These are phyloP conservation scores for Scophthalmus maximus DNA, from an alignment of 2,113 vertebrate species.

Conservation along the genomic window DNA sequence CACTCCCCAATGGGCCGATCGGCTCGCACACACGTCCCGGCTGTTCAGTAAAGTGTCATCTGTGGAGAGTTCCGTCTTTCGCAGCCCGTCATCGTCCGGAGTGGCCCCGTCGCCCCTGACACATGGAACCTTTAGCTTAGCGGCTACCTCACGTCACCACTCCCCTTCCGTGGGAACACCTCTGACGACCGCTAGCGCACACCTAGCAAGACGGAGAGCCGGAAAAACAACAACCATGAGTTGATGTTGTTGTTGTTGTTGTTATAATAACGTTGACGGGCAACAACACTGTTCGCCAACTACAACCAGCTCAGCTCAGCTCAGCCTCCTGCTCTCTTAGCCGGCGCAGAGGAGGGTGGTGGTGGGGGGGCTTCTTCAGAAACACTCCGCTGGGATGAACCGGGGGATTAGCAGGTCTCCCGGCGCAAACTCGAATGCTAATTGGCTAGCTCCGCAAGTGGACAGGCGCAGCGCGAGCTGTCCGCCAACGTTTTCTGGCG, in stretches of 20 bases:
- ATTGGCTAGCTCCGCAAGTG: conserved; percentile 64
- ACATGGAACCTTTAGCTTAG: conserved; percentile 44
- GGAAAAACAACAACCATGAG: not conserved
- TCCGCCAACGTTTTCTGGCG: conserved; percentile 60
- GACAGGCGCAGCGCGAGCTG: conserved; percentile 53
- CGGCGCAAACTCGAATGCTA: conserved; percentile 65
- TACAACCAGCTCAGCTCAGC: conserved; percentile 11
- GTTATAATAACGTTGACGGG: no score
- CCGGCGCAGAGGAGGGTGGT: not conserved
- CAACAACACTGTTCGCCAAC: no score
- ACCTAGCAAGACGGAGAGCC: conserved; percentile 45
- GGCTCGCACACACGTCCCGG: not conserved
- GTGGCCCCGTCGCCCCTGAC: conserved; percentile 46
- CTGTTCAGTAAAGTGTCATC: conserved; percentile 12
- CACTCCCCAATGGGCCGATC: conserved; percentile 6
- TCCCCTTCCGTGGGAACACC: conserved; percentile 61
- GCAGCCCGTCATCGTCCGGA: conserved; percentile 2
- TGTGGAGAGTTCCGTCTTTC: conserved; percentile 5
- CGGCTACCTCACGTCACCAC: conserved; percentile 61
- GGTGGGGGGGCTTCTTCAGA: no score
- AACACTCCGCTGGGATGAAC: conserved; percentile 37
- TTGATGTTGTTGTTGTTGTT: no score
- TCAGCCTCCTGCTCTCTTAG: not conserved
- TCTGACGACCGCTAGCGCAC: conserved; percentile 30
- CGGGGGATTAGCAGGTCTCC: conserved; percentile 51